Evolutionary conservation across 2,113 vertebrate genomes (phyloP), one percentile per base, ranked within the genome.

Genomic region (Myrmecobius fasciatus): DNA sequence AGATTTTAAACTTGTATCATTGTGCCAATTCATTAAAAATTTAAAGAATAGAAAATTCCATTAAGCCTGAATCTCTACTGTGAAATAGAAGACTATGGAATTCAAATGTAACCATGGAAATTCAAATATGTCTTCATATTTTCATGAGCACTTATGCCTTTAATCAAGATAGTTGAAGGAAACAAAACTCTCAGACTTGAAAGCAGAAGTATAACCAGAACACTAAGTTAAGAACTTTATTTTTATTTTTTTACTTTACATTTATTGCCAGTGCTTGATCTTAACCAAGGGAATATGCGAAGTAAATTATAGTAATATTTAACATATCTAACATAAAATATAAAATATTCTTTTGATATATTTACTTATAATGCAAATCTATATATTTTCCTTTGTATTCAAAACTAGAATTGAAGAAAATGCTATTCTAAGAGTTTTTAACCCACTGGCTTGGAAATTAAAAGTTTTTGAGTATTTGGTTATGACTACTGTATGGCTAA

Each of bases 391-490:
- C 0, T 96, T 25, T 92, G 11, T 43, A 88, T 91, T 83, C 67
- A 83, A 83, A 83, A 24, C 36, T 43, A 43, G n/a, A 43, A 83
- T 83, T 83, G 67, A 8, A 83, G 7, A 83, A 83, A 83, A 43
- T 43, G n/a, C 67, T 83, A 2, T 43, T 83, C 67, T 83, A 43
- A 83, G n/a, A 11, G 1, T 24, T 83, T 43, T n/a, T n/a, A 83
- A 36, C 36, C 22, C 67, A 83, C 17, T 24, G 67, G n/a, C 36
- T 83, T 43, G n/a, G 8, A 94, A 88, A 46, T 90, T 91, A 92
- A 43, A n/a, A 95, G n/a, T 94, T 60, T 31, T 53, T 89, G 53
- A 43, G n/a, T 94, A 96, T 91, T 92, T 43, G 95, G 52, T 46
- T 28, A 75, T 96, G n/a, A 12, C 26, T 96, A 47, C 60, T 47